Evolutionary conservation across 2,888 invertebrate genomes (phyloP), one percentile per base, ranked within the genome.

Genomic region (Diarsia mendica): DNA sequence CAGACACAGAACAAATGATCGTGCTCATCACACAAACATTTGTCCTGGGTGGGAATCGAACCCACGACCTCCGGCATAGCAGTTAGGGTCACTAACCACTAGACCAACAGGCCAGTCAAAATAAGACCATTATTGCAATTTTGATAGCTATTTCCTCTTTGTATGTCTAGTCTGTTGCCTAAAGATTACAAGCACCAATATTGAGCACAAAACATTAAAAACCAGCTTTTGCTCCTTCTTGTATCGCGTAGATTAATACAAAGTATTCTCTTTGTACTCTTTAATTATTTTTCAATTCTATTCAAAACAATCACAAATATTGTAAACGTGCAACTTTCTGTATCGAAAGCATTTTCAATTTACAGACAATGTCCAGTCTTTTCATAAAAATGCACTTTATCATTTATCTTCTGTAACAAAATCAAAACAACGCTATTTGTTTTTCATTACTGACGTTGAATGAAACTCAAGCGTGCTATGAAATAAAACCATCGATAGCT

Each of bases 371-470:
- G 48, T 44, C n/a, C n/a, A n/a, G 13, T 55, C 39, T 5, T 20
- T 71, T 33, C 63, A 74, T 66, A 66, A 66, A 71, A 73, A 51
- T 73, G 55, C 65, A 84, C 39, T 68, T 68, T 68, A 80, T 33
- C 51, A 51, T 79, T 67, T 74, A 61, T 68, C 10, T 23, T 79
- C 55, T 23, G 20, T 44, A 9, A 72, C 55, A 69, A 69, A 69
- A 84, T 20, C 66, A 74, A 79, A 68, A 73, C 64, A 44, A n/a
- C 18, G 58, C 13, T 60, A 67, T 84, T 84, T 69, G 44, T 60
- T 63, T 75, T 82, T 72, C 75, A 72, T 82, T 84, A 82, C 44
- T 33, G 51, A 13, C 48, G 61, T 20, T 68, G 68, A 66, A 72
- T 68, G 68, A 66, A 72, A 75, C 51, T 80, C 68, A 69, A 72